Evolutionary conservation across 2,797 vertebrate genomes (phyloP), one percentile per base, ranked within the genome.

Genomic region (Hozukius guyotensis): DNA sequence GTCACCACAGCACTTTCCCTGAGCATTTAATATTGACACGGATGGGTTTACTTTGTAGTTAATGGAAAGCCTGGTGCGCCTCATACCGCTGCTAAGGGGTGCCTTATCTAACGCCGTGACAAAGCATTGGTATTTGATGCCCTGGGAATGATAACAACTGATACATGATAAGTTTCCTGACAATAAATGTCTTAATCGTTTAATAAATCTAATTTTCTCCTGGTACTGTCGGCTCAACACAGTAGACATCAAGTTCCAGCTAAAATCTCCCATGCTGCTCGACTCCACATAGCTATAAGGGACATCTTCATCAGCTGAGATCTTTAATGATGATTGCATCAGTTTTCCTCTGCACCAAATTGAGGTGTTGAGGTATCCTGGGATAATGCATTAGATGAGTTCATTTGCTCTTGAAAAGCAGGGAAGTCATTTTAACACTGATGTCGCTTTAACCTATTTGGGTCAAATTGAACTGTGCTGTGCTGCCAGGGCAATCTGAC

Each of bases 381-480:
- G 11, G 8, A 46, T 8, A 24, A 4, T 53, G 22, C 24, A 52
- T 79, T 56, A 62, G 25, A 63, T 36, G 7, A 68, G 29, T 60
- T 57, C 7, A 13, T 59, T 55, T 82, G 68, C 52, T 80, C 8
- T 60, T 71, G 22, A 82, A 68, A 56, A 20, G 53, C 62, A 68
- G 32, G 9, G 59, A 70, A n/a, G 57, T 46, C 24, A 53, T 20
- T 59, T 55, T 62, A 67, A 62, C 63, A 71, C 5, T 36, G 60
- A 74, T 76, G 60, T 67, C 59, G 31, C 56, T 78, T 83, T 76
- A 66, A 80, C 76, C 71, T 83, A 85, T 80, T 75, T 77, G 69
- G 75, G 61, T 91, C 86, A 83, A 9, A 83, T 67, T 76, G 74
- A 77, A 57, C 63, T 74, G 79, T 34, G 62, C 62, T 68, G 62